These are phyloP conservation scores for Galemys pyrenaicus DNA, from an alignment of 2,113 vertebrate species.

Conservation along the genomic window DNA sequence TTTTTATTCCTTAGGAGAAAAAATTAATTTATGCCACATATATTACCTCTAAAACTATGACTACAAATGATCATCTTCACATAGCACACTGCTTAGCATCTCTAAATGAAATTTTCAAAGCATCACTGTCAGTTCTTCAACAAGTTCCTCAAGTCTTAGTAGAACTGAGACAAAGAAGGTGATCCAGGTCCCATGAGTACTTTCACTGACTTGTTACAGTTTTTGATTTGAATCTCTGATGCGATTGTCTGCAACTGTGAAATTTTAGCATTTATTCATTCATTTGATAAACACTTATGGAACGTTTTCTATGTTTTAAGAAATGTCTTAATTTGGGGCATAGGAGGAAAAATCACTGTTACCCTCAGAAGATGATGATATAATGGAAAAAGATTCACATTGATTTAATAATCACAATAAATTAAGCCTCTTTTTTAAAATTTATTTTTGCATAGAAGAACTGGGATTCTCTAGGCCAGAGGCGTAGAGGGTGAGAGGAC, in stretches of 20 bases:
- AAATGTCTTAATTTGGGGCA: not conserved
- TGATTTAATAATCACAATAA: not conserved
- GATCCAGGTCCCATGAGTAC: not conserved
- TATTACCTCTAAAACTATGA: not conserved
- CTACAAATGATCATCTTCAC: not conserved
- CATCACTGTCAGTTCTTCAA: not conserved
- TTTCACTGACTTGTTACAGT: not conserved
- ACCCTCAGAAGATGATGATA: not conserved
- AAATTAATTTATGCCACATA: slow-evolving; percentile 25
- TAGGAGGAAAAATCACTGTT: not conserved
- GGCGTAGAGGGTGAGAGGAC: no score
- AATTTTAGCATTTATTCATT: not conserved
- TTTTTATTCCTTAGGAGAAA: slow-evolving; percentile 7
- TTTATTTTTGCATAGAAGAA: no score
- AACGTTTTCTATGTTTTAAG: not conserved
- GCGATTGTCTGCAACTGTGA: not conserved
- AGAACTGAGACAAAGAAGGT: not conserved
- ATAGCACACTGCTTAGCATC: not conserved
- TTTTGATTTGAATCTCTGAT: slow-evolving; percentile 20
- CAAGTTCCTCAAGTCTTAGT: not conserved
- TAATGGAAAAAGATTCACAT: not conserved
- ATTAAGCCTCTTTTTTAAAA: not conserved
- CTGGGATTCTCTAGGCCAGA: no score
- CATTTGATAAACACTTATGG: not conserved
- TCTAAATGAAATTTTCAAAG: not conserved